A percentile compares a stretch with the other conserved stretches of the same genome.
Conservation (phyloP, 1,140 invertebrate species). For the Aphaenogaster rudis region DNA sequence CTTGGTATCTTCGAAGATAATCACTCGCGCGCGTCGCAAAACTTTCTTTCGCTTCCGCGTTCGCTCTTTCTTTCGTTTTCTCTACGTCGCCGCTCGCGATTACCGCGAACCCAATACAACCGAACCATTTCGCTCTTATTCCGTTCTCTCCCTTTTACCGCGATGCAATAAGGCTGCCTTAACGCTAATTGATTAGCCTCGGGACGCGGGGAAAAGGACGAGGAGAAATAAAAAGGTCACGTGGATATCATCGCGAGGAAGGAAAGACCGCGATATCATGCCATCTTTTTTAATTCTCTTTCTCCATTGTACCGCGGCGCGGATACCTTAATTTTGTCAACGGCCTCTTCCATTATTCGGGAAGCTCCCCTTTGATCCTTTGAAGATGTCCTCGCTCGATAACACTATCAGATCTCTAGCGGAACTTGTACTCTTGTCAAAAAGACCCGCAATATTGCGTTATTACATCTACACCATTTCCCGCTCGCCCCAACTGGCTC, state of each 20-base stretch:
- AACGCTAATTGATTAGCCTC: slow-evolving; percentile 55
- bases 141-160: neutral
- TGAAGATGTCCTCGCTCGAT: slow-evolving; percentile 15
- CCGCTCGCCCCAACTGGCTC: neutral
- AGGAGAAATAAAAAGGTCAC: neutral
- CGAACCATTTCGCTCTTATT: slow-evolving; percentile 19
- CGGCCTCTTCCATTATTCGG: slow-evolving; percentile 38
- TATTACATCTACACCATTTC: slow-evolving; percentile 60
- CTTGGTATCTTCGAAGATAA: slow-evolving; percentile 60
- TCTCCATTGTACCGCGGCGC: slow-evolving; percentile 31
- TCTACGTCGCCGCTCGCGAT: neutral
- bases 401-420: neutral
- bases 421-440: slow-evolving; percentile 2
- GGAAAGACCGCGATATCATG: neutral
- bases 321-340: slow-evolving; percentile 52
- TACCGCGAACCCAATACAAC: neutral
- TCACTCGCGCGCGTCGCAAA: slow-evolving; percentile 53
- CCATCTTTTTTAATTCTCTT: slow-evolving; percentile 19
- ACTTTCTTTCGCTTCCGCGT: slow-evolving; percentile 56
- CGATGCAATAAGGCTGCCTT: slow-evolving; percentile 44
- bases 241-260: slow-evolving; percentile 23
- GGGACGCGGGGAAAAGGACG: neutral
- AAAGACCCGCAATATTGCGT: slow-evolving; percentile 54
- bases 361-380: slow-evolving; percentile 41
- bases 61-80: neutral